Conservation (phyloP, 2,888 invertebrate species). For the Ectropis crepuscularia region DNA sequence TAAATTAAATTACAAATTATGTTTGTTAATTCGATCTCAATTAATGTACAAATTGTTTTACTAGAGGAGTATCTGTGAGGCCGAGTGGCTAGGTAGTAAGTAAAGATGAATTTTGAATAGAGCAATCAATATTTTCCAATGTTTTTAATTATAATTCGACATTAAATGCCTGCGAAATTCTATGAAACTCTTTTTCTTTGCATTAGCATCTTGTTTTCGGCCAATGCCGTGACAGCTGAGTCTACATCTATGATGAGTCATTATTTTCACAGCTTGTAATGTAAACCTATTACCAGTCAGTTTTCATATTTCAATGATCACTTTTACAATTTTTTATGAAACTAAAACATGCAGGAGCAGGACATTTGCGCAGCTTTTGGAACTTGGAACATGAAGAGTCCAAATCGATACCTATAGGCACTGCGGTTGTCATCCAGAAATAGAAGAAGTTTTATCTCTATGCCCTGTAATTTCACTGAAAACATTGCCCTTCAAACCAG, state of each 20-base stretch:
- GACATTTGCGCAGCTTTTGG: too few relatives aligned
- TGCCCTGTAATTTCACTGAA: too few relatives aligned
- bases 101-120: slow-evolving; percentile 60
- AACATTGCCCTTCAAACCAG: too few relatives aligned
- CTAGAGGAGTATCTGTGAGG: slow-evolving; percentile 54
- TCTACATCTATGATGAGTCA: slow-evolving; percentile 42
- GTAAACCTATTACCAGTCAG: neutral
- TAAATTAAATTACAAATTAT: slow-evolving; percentile 55
- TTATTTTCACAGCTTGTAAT: slow-evolving; percentile 40
- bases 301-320: slow-evolving; percentile 10
- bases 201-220: slow-evolving; percentile 22
- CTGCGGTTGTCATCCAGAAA: too few relatives aligned
- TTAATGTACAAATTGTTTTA: slow-evolving; percentile 58
- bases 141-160: slow-evolving; percentile 66
- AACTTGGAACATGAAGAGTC: too few relatives aligned
- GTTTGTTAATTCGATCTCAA: slow-evolving; percentile 70
- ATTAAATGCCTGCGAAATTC: slow-evolving; percentile 67
- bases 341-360: neutral
- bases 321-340: neutral
- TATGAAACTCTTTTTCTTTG: slow-evolving; percentile 39
- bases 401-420: too few relatives aligned
- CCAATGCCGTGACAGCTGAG: slow-evolving; percentile 45
- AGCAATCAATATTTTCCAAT: slow-evolving; percentile 71
- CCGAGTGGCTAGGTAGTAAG: slow-evolving; percentile 67
- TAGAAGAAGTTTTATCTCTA: too few relatives aligned